Base-by-base conservation (phyloP, 2,113 vertebrate genomes). In the Rhinopithecus roxellana region DNA sequence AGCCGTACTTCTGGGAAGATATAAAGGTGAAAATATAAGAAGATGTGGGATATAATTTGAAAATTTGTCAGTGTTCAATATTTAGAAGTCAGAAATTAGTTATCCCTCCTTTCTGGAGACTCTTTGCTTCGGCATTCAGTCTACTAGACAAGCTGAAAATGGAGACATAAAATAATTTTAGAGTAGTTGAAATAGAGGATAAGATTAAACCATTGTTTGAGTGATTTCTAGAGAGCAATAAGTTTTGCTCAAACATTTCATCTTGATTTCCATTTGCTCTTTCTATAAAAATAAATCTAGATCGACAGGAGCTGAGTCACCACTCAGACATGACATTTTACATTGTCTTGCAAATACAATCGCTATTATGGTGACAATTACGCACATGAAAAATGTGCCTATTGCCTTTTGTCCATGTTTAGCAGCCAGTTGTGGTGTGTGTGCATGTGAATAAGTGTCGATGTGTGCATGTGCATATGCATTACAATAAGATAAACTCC, bases 211-310 rank as follows among this genome's bases (percentile, higher is more conserved):
- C 32, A 35, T 40, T 57, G 25, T 93, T 67, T 70, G 48, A 90
- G 72, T 85, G 30, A 69, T 61, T 93, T 85, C 95, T 93, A n/a
- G 23, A 79, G 91, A 92, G 18, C 61, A 77, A 0, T 83, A 55
- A 55, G 5, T 14, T 85, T 96, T 89, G 10, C 32, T 93, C 70
- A 75, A 94, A 55, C 13, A 52, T 95, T 85, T 92, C 90, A 82
- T 72, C 67, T 84, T 88, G 27, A 79, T 93, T 97, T 86, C 55
- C n/a, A 23, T 90, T 97, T 90, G 40, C 25, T 89, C 64, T 94
- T 94, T 32, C 10, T 90, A 48, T 96, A 75, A 97, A 96, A 88
- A 69, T 83, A 91, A 93, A 96, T 75, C n/a, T 27, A 77, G 45
- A 70, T 45, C 78, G 55, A 38, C 43, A 81, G 64, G 23, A 91